Evolutionary conservation across 2,113 vertebrate species (phyloP), one percentile per base, ranked within the genome.

Genomic region (Bostrychus sinensis): DNA sequence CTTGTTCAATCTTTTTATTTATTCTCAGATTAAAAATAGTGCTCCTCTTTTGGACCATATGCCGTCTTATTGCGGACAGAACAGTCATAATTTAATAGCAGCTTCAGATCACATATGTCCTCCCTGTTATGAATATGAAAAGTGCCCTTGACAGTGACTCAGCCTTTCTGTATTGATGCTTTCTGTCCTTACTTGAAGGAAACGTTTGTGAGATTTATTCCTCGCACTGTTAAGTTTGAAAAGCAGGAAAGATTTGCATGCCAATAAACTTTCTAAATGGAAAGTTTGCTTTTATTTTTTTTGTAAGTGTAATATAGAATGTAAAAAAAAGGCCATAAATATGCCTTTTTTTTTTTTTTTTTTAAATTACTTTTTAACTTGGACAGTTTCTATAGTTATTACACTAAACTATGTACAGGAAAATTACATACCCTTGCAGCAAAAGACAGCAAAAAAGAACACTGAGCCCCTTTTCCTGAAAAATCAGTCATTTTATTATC

Each of bases 131-230:
- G 48, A 75, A 66, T 72, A 70, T 59, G 67, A 83, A 80, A 66
- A 64, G 39, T 77, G 80, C 54, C 82, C 87, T 85, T 88, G 82
- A 85, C 66, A 67, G 38, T 82, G 82, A 86, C 78, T 85, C 74
- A 77, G 77, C 42, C 65, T 62, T 62, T 69, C 71, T 56, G 57
- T 71, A 75, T 71, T 77, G 62, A 80, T 62, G 66, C 38, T 67
- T 80, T 80, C 51, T 54, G 10, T 80, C 55, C 37, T 82, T 60
- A 30, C 68, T 71, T 73, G 39, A 77, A 72, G 68, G 13, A 72
- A 62, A 7, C 55, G 7, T 84, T 60, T 69, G 19, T 66, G 32
- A 61, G 56, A 57, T 73, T 9, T 60, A 34, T 59, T 68, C 16
- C 43, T 62, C 74, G 20, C 22, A 0, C 5, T 42, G 28, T 11